Conservation (phyloP, 64 coral and sea anemone genomes). For the Astreopora myriophthalma region DNA sequence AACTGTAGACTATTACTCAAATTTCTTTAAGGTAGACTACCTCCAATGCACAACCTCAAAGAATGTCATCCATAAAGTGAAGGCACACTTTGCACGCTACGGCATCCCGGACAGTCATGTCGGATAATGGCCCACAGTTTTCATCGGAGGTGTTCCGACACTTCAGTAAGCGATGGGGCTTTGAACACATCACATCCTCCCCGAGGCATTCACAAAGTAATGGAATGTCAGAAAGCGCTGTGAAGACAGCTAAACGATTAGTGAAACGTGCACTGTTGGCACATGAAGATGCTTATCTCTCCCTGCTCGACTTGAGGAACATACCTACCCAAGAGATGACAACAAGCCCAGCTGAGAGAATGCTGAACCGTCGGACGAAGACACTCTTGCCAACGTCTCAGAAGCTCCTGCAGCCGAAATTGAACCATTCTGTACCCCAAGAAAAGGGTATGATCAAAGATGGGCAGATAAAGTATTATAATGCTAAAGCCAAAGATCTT, state of each 20-base stretch:
- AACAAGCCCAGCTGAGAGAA: background rate
- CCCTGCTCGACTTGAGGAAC: slow-evolving; percentile 5
- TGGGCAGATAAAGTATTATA: background rate
- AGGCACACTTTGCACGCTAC: slow-evolving; percentile 35
- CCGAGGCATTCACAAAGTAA: background rate
- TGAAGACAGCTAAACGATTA: slow-evolving; percentile 21
- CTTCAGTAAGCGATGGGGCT: background rate
- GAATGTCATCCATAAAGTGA: slow-evolving; percentile 6
- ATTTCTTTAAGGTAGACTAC: background rate
- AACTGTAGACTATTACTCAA: background rate
- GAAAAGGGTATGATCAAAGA: background rate
- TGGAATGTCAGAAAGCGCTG: background rate
- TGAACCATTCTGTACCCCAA: background rate
- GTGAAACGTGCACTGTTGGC: background rate
- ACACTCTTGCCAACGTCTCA: background rate
- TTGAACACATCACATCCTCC: background rate
- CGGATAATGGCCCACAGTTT: slow-evolving; percentile 35
- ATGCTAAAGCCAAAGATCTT: background rate
- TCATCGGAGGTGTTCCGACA: background rate
- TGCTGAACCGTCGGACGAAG: background rate
- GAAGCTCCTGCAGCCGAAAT: background rate
- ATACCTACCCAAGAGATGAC: slow-evolving; percentile 13
- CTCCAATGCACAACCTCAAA: background rate
- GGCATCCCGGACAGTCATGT: background rate
- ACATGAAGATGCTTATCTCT: background rate